Conservation (phyloP, 2,888 invertebrate genomes). For the Protodeltote pygarga region DNA sequence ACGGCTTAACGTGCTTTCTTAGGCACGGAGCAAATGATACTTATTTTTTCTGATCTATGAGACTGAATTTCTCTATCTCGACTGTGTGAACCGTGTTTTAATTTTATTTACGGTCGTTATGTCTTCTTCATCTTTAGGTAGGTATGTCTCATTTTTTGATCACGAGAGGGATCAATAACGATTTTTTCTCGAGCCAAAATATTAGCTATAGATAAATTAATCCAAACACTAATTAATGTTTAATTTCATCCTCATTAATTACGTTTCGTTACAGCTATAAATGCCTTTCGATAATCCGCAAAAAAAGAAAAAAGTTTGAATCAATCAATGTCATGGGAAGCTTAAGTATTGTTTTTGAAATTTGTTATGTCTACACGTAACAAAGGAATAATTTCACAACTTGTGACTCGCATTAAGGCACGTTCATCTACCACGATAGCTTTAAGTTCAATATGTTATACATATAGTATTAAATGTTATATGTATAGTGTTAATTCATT, state of each 20-base stretch:
- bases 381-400: constrained; percentile 50
- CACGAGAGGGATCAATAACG: too few relatives aligned
- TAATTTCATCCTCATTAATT: constrained; percentile 29
- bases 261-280: constrained; percentile 33
- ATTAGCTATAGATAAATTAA: background rate
- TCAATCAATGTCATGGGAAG: constrained; percentile 54
- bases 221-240: constrained; percentile 23
- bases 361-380: constrained; percentile 53
- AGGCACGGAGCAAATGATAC: too few relatives aligned
- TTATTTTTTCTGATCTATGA: too few relatives aligned
- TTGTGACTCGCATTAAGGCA: constrained; percentile 40
- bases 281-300: constrained; percentile 17
- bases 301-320: constrained; percentile 18
- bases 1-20: too few relatives aligned
- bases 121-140: too few relatives aligned
- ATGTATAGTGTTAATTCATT: too few relatives aligned
- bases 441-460: too few relatives aligned
- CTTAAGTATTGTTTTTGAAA: constrained; percentile 40
- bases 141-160: too few relatives aligned
- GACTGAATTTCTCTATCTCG: too few relatives aligned
- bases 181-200: background rate
- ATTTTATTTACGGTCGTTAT: too few relatives aligned
- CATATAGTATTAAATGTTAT: too few relatives aligned
- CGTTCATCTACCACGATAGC: constrained; percentile 27
- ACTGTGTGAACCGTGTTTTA: too few relatives aligned